phyloP scores from a whole-genome alignment of 2,888 invertebrate species.

The Deroplatys truncata region DNA sequence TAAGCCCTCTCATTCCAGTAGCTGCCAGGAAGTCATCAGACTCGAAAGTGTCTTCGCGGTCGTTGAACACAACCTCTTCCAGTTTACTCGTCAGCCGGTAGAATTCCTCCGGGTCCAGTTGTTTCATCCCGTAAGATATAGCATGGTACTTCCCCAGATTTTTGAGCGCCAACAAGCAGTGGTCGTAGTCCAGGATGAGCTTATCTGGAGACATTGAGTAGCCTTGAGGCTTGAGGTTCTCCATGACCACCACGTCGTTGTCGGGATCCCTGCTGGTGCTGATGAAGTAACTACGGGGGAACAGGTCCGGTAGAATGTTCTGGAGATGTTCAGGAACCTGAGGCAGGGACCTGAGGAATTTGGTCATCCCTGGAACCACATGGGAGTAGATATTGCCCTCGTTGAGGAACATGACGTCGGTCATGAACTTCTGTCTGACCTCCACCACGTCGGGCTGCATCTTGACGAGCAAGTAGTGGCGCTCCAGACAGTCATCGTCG shows the following conservation, averaged over 20 bases:
- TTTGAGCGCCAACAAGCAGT: constrained; percentile 33
- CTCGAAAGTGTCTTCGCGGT: neutral
- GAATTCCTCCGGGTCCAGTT: neutral
- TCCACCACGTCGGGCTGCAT: neutral
- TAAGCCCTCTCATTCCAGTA: neutral
- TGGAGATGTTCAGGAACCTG: neutral
- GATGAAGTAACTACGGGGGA: neutral
- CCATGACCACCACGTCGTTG: neutral
- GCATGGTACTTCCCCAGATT: constrained; percentile 38
- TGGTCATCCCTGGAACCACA: neutral
- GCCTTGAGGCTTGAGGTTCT: neutral
- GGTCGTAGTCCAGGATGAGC: constrained; percentile 35
- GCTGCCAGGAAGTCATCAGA: neutral
- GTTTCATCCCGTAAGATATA: constrained; percentile 34
- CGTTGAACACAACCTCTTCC: neutral
- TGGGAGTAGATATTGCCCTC: neutral
- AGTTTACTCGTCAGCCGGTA: neutral
- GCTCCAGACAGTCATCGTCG: neutral
- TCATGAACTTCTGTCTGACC: neutral
- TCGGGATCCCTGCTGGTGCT: neutral
- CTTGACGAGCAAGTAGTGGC: neutral
- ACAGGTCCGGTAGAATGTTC: neutral
- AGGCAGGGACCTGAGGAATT: neutral
- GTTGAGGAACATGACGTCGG: neutral
- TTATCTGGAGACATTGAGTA: neutral